Evolutionary conservation across 1,140 invertebrate genomes (phyloP).

Genomic region (Solenopsis invicta): DNA sequence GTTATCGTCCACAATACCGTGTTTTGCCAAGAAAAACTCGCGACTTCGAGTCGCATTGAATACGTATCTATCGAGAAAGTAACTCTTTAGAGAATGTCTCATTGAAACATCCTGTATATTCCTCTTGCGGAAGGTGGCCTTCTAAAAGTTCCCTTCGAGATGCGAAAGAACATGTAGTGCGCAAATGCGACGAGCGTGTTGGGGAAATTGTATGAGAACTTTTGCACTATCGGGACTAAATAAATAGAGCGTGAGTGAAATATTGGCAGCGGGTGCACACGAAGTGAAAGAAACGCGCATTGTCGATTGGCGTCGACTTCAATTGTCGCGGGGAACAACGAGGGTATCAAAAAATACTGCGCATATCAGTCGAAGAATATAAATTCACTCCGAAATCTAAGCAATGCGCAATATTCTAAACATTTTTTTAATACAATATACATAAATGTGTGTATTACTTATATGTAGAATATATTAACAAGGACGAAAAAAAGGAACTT

Average conservation of each 20-base stretch:
- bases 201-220: slow-evolving; percentile 60
- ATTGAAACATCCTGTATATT: slow-evolving; percentile 29
- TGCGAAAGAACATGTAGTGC: slow-evolving; percentile 18
- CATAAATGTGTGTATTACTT: background rate
- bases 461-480: background rate
- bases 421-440: background rate
- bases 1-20: background rate
- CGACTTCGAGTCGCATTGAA: slow-evolving; percentile 24
- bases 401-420: background rate
- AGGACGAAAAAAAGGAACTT: no score
- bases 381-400: background rate
- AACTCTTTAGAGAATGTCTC: background rate
- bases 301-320: slow-evolving; percentile 25
- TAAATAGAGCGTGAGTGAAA: slow-evolving; percentile 64
- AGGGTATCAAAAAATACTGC: slow-evolving; percentile 33
- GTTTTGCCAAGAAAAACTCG: background rate
- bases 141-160: slow-evolving; percentile 42
- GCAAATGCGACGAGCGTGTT: slow-evolving; percentile 47
- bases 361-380: slow-evolving; percentile 17
- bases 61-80: background rate
- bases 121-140: background rate
- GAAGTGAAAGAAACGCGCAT: background rate
- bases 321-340: slow-evolving; percentile 24
- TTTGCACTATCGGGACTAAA: slow-evolving; percentile 58
- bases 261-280: slow-evolving; percentile 43